Conservation (phyloP, 2,888 invertebrate species). For the Teinopalpus imperialis region DNA sequence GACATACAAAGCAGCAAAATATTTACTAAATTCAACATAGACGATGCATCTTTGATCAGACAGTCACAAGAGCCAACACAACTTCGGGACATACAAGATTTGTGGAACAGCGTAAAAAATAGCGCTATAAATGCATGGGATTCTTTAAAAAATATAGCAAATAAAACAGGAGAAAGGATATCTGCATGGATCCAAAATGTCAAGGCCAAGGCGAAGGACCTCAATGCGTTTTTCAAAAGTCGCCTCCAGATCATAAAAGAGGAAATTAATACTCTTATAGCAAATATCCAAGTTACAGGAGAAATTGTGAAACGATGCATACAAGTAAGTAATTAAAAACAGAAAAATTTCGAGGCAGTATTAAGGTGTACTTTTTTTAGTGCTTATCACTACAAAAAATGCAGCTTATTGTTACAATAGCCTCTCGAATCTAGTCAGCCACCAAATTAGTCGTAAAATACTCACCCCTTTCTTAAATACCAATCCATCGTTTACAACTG, state of each 20-base stretch:
- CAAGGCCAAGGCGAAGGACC: conserved; percentile 38
- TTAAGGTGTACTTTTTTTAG: too few relatives aligned
- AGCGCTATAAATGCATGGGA: conserved; percentile 43
- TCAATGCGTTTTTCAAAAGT: conserved; percentile 35
- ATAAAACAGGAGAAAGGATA: conserved; percentile 41
- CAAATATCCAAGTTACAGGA: conserved; percentile 35
- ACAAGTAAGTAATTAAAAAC: conserved; percentile 35
- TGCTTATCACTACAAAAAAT: too few relatives aligned
- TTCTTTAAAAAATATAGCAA: conserved; percentile 41
- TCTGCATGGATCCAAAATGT: conserved; percentile 37
- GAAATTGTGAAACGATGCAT: conserved; percentile 44
- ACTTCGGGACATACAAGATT: conserved; percentile 27
- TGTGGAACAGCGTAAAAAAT: conserved; percentile 44
- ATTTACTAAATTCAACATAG: background rate
- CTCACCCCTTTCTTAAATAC: too few relatives aligned
- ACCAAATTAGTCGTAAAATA: too few relatives aligned
- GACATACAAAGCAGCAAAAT: background rate
- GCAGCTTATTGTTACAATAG: too few relatives aligned
- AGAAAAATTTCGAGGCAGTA: too few relatives aligned
- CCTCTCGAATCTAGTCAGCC: too few relatives aligned
- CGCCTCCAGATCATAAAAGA: conserved; percentile 37
- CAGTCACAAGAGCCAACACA: background rate
- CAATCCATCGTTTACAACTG: too few relatives aligned
- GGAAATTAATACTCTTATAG: conserved; percentile 35
- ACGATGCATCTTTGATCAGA: background rate